A percentile compares a stretch with the other conserved stretches of the same genome.
Conservation (phyloP, 1,140 invertebrate genomes). For the Halictus rubicundus region DNA sequence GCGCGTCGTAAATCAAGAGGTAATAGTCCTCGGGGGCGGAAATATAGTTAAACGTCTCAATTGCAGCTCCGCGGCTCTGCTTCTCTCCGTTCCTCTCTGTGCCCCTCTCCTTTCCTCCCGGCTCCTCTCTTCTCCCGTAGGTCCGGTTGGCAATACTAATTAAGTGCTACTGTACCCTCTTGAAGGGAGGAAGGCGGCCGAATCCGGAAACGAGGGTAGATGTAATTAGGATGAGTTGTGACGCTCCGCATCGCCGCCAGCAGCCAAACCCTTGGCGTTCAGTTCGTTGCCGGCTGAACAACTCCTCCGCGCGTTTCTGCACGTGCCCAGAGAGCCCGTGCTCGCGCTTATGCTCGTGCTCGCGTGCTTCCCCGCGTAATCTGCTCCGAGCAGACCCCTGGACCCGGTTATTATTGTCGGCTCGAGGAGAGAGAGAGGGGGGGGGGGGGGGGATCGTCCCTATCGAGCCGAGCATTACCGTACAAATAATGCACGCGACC, state of each 20-base stretch:
- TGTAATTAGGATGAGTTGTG: constrained; percentile 76
- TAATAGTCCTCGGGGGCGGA: constrained; percentile 61
- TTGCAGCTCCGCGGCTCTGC: constrained; percentile 51
- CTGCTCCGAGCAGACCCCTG: constrained; percentile 35
- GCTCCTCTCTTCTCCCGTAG: constrained; percentile 14
- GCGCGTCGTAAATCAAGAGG: constrained; percentile 49
- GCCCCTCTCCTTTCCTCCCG: no score
- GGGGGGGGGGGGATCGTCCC: constrained; percentile 33
- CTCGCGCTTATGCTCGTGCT: not conserved
- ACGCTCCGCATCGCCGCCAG: constrained; percentile 63
- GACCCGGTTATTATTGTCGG: constrained; percentile 51
- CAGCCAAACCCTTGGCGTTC: constrained; percentile 53
- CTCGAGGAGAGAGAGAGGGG: not conserved
- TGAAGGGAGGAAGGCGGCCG: constrained; percentile 65
- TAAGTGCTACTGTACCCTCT: constrained; percentile 69
- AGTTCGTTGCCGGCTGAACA: constrained; percentile 50
- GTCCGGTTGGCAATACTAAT: constrained; percentile 74
- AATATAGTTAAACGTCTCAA: constrained; percentile 72
- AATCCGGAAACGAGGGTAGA: constrained; percentile 74
- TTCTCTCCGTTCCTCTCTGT: no score
- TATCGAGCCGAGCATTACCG: constrained; percentile 43
- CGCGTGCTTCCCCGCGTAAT: constrained; percentile 38
- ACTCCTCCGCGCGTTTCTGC: constrained; percentile 23
- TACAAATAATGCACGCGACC: constrained; percentile 49
- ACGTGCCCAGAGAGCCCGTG: constrained; percentile 15